Evolutionary conservation across 2,888 invertebrate genomes (phyloP), one percentile per base, ranked within the genome.

Genomic region (Onchidella celtica): DNA sequence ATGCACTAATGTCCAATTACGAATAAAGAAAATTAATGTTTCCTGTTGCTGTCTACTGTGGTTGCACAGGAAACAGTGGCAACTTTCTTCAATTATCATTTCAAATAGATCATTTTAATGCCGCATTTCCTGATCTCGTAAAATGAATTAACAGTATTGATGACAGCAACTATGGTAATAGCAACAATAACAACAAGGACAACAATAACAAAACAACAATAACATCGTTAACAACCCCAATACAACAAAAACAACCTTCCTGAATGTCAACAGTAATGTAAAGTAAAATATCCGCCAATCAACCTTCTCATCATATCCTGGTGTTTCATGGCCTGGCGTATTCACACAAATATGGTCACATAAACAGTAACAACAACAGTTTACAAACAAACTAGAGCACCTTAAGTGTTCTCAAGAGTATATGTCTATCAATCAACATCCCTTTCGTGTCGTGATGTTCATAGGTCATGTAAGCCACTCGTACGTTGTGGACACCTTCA

Each of bases 361-460:
- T n/a, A n/a, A 63, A 63, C 32, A 24, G 27, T 29, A 29, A 65
- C 32, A 65, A 27, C 34, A 66, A 34, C 32, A 34, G 29, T n/a
- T 47, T 21, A 21, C 65, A 29, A 34, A 11, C 24, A 66, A 34
- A 66, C 32, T 14, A 34, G 3, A 34, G 2, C 32, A 29, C 92
- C 90, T 92, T 92, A 6, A 92, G 83, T n/a, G 91, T 86, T 40
- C 91, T 82, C 27, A 91, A 87, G 17, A 92, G 83, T 1, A 83
- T 86, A n/a, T 88, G 86, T 80, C 89, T 84, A 55, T 90, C 86
- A 6, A 91, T 69, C 9, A 83, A 17, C 87, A 92, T 87, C 0
- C 92, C 92, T 77, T 90, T 92, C 86, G 90, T 90, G 82, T 92
- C 92, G 3, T 77, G 82, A 6, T 88, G 87, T 82, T 92, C 92